Base-by-base conservation (phyloP, 2,113 vertebrate genomes). In the Seriola quinqueradiata region DNA sequence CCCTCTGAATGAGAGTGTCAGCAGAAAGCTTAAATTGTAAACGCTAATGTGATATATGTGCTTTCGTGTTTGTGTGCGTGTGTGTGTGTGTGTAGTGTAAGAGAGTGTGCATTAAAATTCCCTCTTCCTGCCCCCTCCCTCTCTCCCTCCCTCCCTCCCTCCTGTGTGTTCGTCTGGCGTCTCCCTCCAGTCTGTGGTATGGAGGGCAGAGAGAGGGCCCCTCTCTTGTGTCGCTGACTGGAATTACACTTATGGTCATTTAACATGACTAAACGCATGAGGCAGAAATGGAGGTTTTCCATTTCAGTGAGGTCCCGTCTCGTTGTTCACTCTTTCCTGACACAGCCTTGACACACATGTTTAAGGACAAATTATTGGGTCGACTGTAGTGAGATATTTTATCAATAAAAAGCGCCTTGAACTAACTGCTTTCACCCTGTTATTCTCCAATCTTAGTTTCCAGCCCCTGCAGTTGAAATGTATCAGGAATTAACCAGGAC, bases 121-220 rank as follows among this genome's bases (percentile, higher is more conserved):
- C 78, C 74, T 74, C 67, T 67, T 82, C 68, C 70, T 82, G 58
- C 79, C 63, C 83, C 79, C 28, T 28, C 28, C 28, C 28, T 28
- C 25, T 28, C 69, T 52, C 34, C 38, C 42, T 54, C 34, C 55
- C 58, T 63, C 66, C 42, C 64, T 40, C 59, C 73, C 70, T 70
- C 48, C 64, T 67, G 42, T 70, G 66, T 59, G 75, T 36, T 74
- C 59, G 77, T 60, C 84, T 87, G 86, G 85, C 79, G 89, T 91
- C 92, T 92, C 81, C 84, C 82, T 76, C 1, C 87, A 78, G 89
- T 93, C 93, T 93, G 92, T 86, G 92, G 89, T 92, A 89, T 92
- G 90, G 90, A 87, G 85, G 87, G 80, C 75, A 83, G 82, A 73
- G 83, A 63, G 79, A 46, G 89, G 86, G 88, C 84, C 87, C 83